phyloP scores from a whole-genome alignment of 2,888 invertebrate genomes.

The Apamea crenata region DNA sequence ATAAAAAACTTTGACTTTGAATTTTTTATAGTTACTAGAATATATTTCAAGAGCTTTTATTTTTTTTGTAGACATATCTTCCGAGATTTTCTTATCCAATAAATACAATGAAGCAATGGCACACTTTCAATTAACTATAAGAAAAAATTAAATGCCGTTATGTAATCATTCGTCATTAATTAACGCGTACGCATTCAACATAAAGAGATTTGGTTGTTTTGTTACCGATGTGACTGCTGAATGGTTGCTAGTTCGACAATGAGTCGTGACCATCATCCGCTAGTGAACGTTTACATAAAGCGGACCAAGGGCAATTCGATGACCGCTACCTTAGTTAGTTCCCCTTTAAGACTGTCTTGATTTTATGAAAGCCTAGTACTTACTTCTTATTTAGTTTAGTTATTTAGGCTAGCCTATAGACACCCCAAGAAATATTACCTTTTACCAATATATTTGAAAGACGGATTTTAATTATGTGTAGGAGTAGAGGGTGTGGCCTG shows the following conservation, averaged over 20 bases:
- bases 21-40: too few relatives aligned
- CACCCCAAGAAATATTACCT: neutral
- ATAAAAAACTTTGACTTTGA: neutral
- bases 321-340: neutral
- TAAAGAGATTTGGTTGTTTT: neutral
- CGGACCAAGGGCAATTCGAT: neutral
- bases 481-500: constrained; percentile 3
- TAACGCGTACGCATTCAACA: too few relatives aligned
- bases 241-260: neutral
- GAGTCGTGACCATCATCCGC: neutral
- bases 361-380: neutral
- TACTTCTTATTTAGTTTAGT: neutral
- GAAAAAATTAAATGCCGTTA: neutral
- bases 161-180: neutral
- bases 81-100: neutral
- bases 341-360: neutral
- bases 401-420: too few relatives aligned
- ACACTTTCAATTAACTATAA: neutral
- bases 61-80: neutral
- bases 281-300: too few relatives aligned
- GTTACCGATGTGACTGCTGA: neutral
- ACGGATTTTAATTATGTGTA: neutral
- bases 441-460: neutral
- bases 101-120: neutral
- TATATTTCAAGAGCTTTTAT: too few relatives aligned